Conservation (phyloP, 2,113 vertebrate genomes). For the Varanus salvator region DNA sequence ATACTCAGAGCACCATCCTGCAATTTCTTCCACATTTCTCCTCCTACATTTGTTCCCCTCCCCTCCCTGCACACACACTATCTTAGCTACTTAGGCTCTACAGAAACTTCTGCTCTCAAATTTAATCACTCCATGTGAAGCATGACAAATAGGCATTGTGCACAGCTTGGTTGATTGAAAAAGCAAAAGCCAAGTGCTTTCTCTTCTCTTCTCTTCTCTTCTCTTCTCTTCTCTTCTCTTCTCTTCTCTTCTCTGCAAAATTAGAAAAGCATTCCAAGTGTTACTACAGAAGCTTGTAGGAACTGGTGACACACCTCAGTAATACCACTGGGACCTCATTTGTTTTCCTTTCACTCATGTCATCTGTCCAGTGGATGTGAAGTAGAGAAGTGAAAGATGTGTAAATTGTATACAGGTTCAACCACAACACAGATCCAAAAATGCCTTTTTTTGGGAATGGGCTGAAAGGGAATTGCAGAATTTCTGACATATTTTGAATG, state of each 20-base stretch:
- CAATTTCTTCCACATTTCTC: background rate
- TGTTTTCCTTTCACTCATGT: too few species aligned
- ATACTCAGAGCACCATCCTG: background rate
- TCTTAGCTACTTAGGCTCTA: background rate
- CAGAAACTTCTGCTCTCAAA: background rate
- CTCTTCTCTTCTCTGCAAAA: background rate
- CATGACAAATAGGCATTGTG: background rate
- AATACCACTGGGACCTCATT: background rate
- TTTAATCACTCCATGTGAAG: background rate
- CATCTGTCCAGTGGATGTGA: background rate
- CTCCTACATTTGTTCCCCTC: background rate
- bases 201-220: background rate
- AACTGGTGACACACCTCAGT: background rate
- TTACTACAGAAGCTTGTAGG: background rate
- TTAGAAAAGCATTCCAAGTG: background rate
- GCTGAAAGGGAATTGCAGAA: background rate
- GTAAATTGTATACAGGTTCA: background rate
- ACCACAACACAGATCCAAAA: background rate
- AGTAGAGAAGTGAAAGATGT: background rate
- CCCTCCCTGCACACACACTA: too few species aligned
- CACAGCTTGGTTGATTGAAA: too few species aligned
- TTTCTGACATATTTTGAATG: background rate
- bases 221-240: background rate
- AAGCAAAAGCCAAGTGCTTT: background rate
- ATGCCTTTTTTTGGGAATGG: background rate